Percentiles rank a stretch among this genome's conserved stretches.
These are phyloP conservation scores for Nipponacmea schrenckii DNA, from an alignment of 2,888 invertebrate genomes.

Conservation along the genomic window DNA sequence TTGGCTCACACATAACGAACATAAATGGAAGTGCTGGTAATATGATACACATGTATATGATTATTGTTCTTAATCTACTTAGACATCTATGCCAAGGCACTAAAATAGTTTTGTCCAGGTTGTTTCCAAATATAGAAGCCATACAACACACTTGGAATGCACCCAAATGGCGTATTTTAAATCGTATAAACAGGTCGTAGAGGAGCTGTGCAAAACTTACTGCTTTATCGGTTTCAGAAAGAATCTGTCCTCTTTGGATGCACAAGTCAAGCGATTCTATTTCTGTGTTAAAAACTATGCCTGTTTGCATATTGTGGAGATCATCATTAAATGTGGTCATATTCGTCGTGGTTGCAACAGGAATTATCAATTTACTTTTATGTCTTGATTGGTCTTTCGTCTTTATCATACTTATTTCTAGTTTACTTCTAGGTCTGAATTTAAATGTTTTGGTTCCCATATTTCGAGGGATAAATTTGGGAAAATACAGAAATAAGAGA, in stretches of 20 bases:
- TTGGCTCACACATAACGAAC: background rate
- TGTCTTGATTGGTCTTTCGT: background rate
- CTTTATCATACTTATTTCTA: background rate
- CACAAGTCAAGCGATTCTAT: background rate
- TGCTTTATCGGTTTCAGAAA: background rate
- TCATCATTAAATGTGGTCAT: background rate
- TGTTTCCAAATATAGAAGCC: background rate
- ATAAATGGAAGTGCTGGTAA: background rate
- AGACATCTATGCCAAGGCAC: background rate
- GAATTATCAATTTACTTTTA: background rate
- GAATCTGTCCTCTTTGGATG: background rate
- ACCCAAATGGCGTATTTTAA: background rate
- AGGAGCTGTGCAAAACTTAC: background rate
- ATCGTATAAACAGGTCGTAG: background rate
- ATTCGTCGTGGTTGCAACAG: background rate
- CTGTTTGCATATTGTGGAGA: background rate
- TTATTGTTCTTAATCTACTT: background rate
- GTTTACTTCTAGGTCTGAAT: background rate
- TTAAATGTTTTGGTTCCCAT: background rate
- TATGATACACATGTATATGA: background rate
- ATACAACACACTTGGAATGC: background rate
- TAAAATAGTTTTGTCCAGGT: no score
- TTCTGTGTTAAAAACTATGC: background rate
- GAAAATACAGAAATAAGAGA: constrained; percentile 29
- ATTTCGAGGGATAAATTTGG: constrained; percentile 21